These are phyloP conservation scores for Cerastis leucographa DNA, from an alignment of 2,888 invertebrate genomes.

Conservation along the genomic window DNA sequence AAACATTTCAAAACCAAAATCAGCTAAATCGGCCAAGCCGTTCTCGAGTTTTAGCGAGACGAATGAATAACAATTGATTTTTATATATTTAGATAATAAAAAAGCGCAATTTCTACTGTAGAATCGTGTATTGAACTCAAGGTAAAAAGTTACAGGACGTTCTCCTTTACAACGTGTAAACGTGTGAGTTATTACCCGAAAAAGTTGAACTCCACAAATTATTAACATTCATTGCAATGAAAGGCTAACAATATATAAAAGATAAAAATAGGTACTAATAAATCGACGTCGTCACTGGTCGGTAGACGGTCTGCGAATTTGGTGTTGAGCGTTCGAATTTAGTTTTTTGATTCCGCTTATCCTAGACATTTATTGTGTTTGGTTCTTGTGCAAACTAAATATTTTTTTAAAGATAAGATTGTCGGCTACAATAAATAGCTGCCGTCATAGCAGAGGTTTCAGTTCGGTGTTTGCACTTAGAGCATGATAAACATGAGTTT, in stretches of 20 bases:
- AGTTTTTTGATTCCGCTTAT: not conserved
- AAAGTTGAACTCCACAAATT: not conserved
- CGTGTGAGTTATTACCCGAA: not conserved
- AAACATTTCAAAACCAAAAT: no score
- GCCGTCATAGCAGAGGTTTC: no score
- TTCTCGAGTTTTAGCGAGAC: no score
- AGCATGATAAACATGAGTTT: slow-evolving; percentile 55
- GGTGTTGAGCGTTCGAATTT: not conserved
- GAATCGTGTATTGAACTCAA: not conserved
- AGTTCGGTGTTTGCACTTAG: not conserved
- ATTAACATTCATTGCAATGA: not conserved
- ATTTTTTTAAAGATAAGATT: slow-evolving; percentile 9
- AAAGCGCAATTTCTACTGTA: no score
- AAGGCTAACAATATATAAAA: not conserved
- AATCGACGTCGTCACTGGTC: not conserved
- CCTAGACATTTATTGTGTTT: not conserved
- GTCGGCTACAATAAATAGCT: not conserved
- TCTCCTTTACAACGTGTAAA: not conserved
- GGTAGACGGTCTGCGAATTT: not conserved
- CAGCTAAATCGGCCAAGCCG: no score
- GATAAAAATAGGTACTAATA: not conserved
- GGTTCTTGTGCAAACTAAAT: not conserved
- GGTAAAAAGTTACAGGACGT: not conserved
- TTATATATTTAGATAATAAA: no score
- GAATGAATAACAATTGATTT: no score